Percentiles rank a stretch among this genome's conserved stretches.
phyloP scores from a whole-genome alignment of 2,113 vertebrate species.

The Cygnus atratus region DNA sequence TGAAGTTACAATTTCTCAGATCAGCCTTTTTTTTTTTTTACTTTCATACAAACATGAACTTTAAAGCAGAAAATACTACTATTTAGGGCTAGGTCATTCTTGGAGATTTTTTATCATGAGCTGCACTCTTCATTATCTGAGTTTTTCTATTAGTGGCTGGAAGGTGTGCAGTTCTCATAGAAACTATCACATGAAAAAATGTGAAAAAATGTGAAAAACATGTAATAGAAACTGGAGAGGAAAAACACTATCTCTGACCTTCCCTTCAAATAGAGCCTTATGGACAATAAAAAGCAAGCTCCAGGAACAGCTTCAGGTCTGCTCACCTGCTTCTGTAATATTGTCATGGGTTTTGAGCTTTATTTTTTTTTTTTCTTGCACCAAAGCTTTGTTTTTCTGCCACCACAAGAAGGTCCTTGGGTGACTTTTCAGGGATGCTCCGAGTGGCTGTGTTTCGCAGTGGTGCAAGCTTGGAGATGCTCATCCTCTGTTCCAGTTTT shows the following conservation, averaged over 20 bases:
- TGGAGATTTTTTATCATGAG: slow-evolving; percentile 9
- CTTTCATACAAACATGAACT: not conserved
- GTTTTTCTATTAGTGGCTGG: slow-evolving; percentile 45
- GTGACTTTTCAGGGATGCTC: not conserved
- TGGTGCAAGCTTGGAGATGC: rapidly evolving
- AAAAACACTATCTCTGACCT: not conserved
- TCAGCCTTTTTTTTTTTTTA: not conserved
- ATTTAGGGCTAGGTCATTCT: slow-evolving; percentile 5
- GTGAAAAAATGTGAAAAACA: not conserved
- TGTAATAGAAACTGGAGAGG: not conserved
- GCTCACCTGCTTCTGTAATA: not conserved
- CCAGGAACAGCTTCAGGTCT: not conserved
- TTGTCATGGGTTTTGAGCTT: not conserved
- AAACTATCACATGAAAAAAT: slow-evolving; percentile 11
- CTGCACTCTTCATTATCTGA: slow-evolving; percentile 45
- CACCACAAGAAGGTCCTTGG: not conserved
- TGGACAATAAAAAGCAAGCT: not conserved
- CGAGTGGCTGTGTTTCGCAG: not conserved
- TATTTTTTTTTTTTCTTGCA: not conserved
- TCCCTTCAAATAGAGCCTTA: not conserved
- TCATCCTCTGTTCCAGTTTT: not conserved
- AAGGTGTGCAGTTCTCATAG: slow-evolving; percentile 43
- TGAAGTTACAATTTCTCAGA: not conserved
- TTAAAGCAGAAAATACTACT: slow-evolving; percentile 8
- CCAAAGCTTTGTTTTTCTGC: not conserved